Evolutionary conservation across 2,113 vertebrate species (phyloP), one percentile per base, ranked within the genome.

Genomic region (Cepphus grylle): DNA sequence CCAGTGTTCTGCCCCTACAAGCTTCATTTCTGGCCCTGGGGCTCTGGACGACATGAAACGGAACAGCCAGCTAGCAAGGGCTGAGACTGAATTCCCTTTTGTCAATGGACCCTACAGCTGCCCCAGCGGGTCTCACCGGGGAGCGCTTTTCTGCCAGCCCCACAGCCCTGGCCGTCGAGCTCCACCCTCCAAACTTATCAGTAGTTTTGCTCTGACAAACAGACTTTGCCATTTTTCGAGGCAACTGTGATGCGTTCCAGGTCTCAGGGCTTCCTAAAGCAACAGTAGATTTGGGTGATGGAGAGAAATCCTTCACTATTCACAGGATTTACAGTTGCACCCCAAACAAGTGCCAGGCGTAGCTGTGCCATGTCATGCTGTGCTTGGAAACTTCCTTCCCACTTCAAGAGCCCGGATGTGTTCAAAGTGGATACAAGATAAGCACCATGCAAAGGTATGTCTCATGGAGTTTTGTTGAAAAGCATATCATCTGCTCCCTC

Each of bases 311-410:
- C 32, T 70, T 88, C 2, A 10, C 15, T 59, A 3, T 18, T 66
- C 11, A 19, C 7, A 1, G 34, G 6, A 34, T 62, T 81, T 77
- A 21, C 25, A 0, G 1, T 40, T 58, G 38, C 30, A n/a, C 12
- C 53, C 34, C 19, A 22, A 65, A 17, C 42, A 81, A 11, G 36
- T 23, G 36, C 34, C 32, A 5, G 40, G 27, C 11, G 2, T 20
- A 17, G 42, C 84, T 53, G 71, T 67, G 42, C 86, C 34, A 0
- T 8, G 38, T 14, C 43, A 8, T 22, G 40, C 55, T 13, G 3
- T 18, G 29, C 49, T 94, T 0, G 0, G 50, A 40, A 52, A 25
- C 18, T 8, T 65, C 1, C 2, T 38, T 69, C 58, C 0, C 1
- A 1, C 66, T 55, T 42, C 0, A 11, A 63, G 45, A 66, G 25